Percentiles rank a stretch among this genome's conserved stretches.
These are phyloP conservation scores for Charanyca ferruginea DNA, from an alignment of 2,888 invertebrate species.

Conservation along the genomic window DNA sequence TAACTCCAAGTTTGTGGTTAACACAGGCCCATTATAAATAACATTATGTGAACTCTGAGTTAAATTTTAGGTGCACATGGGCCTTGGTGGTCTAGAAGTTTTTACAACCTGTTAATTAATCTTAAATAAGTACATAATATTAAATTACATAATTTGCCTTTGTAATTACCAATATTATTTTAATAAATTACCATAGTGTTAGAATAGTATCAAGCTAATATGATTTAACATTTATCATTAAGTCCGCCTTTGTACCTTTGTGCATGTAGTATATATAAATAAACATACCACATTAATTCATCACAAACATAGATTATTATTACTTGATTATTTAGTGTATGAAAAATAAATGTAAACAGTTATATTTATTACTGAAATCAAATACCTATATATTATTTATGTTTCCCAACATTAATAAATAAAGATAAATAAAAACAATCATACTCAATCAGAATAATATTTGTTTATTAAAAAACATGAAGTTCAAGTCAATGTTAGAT, in stretches of 20 bases:
- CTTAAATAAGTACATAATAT: neutral
- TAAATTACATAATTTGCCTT: conserved; percentile 13
- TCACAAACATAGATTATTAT: neutral
- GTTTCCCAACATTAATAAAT: no score
- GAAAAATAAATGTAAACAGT: no score
- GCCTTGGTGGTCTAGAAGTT: neutral
- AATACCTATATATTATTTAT: neutral
- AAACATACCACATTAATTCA: neutral
- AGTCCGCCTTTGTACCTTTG: no score
- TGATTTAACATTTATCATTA: neutral
- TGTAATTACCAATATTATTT: neutral
- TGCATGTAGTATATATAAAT: no score
- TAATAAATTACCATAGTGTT: conserved; percentile 21
- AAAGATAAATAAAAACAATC: no score
- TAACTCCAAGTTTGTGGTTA: neutral
- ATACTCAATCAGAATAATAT: neutral
- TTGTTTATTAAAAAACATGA: conserved; percentile 5
- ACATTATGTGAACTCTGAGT: neutral
- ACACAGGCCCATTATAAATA: neutral
- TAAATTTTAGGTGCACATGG: neutral
- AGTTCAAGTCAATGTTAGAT: neutral
- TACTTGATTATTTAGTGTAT: neutral
- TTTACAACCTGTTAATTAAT: conserved; percentile 10
- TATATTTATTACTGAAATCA: no score
- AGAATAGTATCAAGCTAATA: neutral